Conservation (phyloP, 2,797 vertebrate genomes). For the Cuniculus paca region DNA sequence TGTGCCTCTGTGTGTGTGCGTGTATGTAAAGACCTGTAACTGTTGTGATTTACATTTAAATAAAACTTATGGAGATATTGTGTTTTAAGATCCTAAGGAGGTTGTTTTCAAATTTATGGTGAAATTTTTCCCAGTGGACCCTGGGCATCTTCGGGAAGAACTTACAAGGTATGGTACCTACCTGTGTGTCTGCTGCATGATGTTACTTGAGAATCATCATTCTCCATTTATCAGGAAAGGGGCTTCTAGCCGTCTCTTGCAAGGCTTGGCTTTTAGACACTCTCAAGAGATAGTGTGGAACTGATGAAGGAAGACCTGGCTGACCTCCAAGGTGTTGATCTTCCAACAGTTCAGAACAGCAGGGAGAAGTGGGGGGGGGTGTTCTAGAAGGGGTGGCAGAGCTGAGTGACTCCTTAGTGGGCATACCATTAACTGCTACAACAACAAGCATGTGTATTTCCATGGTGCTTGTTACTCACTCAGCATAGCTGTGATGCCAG, state of each 20-base stretch:
- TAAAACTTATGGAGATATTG: constrained; percentile 90
- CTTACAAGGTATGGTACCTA: constrained; percentile 93
- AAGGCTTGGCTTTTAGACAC: constrained; percentile 5
- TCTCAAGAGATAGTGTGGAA: neutral
- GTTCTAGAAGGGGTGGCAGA: neutral
- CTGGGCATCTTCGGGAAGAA: constrained; percentile 94
- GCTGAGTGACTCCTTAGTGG: neutral
- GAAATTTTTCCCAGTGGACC: constrained; percentile 98
- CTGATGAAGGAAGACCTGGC: neutral
- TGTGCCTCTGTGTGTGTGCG: neutral
- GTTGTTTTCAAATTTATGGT: constrained; percentile 98
- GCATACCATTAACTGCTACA: neutral
- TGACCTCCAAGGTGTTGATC: neutral
- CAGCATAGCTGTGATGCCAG: neutral
- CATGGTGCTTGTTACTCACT: neutral
- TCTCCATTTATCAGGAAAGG: constrained; percentile 4
- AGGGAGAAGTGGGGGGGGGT: neutral
- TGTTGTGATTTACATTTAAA: constrained; percentile 83
- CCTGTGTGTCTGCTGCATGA: neutral
- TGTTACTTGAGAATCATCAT: constrained; percentile 3
- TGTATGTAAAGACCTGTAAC: constrained; percentile 78
- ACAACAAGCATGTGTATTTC: neutral
- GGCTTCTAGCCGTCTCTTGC: neutral
- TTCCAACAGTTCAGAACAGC: neutral
- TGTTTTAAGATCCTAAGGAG: constrained; percentile 95